Evolutionary conservation across 2,888 invertebrate genomes (phyloP).

Genomic region (Volucella bombylans): DNA sequence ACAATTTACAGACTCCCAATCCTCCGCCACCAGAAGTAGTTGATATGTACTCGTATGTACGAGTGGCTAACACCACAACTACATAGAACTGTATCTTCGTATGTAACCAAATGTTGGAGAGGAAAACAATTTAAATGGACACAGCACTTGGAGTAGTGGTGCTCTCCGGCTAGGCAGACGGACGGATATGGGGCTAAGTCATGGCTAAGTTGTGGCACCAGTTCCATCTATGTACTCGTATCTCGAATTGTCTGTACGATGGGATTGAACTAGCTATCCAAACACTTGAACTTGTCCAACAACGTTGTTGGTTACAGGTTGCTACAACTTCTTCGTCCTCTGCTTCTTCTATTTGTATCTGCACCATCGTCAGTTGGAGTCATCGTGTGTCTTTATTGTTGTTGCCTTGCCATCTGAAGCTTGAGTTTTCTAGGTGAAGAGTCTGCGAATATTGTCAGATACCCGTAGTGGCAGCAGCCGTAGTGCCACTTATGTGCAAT

Average conservation of each 20-base stretch:
- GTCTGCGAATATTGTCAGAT: background rate
- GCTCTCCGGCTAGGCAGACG: background rate
- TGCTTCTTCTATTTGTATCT: background rate
- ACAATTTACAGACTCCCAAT: constrained; percentile 56
- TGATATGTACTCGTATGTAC: too few species aligned
- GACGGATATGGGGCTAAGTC: constrained; percentile 60
- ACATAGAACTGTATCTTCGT: too few species aligned
- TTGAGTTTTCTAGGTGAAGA: too few species aligned
- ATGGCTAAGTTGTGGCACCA: background rate
- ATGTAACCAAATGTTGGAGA: background rate
- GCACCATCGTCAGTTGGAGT: background rate
- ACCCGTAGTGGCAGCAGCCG: background rate
- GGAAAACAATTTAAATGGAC: constrained; percentile 48
- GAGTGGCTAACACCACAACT: too few species aligned
- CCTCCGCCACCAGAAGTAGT: too few species aligned
- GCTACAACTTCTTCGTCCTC: constrained; percentile 51
- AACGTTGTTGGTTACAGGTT: constrained; percentile 68
- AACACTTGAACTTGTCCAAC: constrained; percentile 66
- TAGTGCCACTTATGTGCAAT: constrained; percentile 63
- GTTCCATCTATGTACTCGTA: too few species aligned
- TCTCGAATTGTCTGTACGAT: background rate
- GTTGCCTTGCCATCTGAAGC: too few species aligned
- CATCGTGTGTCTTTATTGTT: too few species aligned
- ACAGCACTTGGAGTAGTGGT: constrained; percentile 13
- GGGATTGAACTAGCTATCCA: constrained; percentile 59